Conservation (phyloP, 2,113 vertebrate species). For the Oxygymnocypris stewartii region DNA sequence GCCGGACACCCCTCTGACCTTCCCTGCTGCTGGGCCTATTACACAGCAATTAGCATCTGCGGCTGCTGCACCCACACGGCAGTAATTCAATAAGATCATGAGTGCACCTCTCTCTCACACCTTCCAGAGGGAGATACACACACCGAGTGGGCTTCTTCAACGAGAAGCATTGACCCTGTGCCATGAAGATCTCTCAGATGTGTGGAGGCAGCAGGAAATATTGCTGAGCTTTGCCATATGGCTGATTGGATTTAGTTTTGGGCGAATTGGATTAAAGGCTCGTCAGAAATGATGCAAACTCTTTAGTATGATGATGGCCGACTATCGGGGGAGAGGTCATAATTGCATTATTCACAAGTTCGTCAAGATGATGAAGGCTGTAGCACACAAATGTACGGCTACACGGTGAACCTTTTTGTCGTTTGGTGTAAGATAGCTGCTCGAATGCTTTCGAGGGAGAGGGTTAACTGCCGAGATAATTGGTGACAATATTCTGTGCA, state of each 20-base stretch:
- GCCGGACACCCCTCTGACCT: constrained; percentile 78
- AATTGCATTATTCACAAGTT: constrained; percentile 34
- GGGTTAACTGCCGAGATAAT: not conserved
- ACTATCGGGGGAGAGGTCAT: constrained; percentile 1
- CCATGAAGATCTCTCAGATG: constrained; percentile 41
- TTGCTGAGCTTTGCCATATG: constrained; percentile 66
- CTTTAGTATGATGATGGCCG: constrained; percentile 37
- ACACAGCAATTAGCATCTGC: constrained; percentile 89
- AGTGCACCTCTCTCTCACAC: constrained; percentile 74
- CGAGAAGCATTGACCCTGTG: constrained; percentile 64
- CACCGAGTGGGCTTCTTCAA: constrained; percentile 72
- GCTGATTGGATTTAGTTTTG: constrained; percentile 65
- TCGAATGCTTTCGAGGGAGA: not conserved
- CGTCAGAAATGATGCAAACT: constrained; percentile 59
- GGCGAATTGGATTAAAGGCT: constrained; percentile 62
- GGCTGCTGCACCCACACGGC: constrained; percentile 84
- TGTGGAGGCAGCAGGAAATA: constrained; percentile 51
- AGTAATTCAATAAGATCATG: constrained; percentile 88
- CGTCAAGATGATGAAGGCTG: not conserved
- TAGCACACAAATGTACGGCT: not conserved
- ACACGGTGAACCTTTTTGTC: not conserved
- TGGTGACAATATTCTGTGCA: constrained; percentile 11
- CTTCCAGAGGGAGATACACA: constrained; percentile 67
- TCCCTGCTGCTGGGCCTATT: constrained; percentile 86
- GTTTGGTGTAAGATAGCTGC: not conserved